These are phyloP conservation scores for Yoshiicerus persimilis DNA, from an alignment of 1,140 invertebrate species.

Conservation along the genomic window DNA sequence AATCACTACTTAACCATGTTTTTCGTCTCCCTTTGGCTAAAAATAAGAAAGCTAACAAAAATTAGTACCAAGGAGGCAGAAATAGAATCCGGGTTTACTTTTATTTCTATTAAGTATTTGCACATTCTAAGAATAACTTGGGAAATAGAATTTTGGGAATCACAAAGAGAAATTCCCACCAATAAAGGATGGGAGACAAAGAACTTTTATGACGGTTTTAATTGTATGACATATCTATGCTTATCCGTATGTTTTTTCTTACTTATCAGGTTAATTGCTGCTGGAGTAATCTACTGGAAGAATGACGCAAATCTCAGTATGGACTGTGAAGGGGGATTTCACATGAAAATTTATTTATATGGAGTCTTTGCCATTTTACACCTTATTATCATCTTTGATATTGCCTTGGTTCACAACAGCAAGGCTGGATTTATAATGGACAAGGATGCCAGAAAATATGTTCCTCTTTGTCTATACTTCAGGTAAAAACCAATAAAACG, in stretches of 20 bases:
- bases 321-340: slow-evolving; percentile 41
- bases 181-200: too few relatives aligned
- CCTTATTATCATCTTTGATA: slow-evolving; percentile 51
- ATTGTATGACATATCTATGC: background rate
- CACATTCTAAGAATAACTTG: too few relatives aligned
- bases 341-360: slow-evolving; percentile 46
- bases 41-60: too few relatives aligned
- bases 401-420: slow-evolving; percentile 52
- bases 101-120: too few relatives aligned
- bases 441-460: slow-evolving; percentile 51
- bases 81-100: too few relatives aligned
- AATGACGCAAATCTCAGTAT: slow-evolving; percentile 25
- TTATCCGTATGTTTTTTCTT: background rate
- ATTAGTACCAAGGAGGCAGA: too few relatives aligned
- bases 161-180: too few relatives aligned
- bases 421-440: slow-evolving; percentile 55
- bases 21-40: too few relatives aligned
- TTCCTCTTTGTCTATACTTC: slow-evolving; percentile 54
- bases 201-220: too few relatives aligned
- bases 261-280: slow-evolving; percentile 37
- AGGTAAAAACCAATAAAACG: too few relatives aligned
- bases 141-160: too few relatives aligned
- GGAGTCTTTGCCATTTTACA: slow-evolving; percentile 50
- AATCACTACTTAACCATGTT: too few relatives aligned
- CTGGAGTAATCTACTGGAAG: slow-evolving; percentile 38